Percentiles rank a stretch among this genome's conserved stretches.
These are phyloP conservation scores for Enteromius thamalakanensis DNA, from an alignment of 2,797 vertebrate genomes.

Conservation along the genomic window DNA sequence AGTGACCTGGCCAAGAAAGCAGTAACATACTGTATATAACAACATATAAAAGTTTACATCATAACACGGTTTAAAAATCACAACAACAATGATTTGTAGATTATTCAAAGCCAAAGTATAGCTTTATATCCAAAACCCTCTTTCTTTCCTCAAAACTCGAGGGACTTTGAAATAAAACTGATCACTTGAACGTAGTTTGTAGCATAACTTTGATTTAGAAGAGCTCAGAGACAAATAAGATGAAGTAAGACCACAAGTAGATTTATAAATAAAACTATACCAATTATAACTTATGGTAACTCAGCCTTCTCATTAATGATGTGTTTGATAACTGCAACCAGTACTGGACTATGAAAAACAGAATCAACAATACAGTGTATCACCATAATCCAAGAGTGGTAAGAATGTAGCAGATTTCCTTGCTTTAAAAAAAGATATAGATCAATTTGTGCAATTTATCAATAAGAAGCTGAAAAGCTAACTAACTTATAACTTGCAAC, in stretches of 20 bases:
- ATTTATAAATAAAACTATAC: background rate
- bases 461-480: background rate
- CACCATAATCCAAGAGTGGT: background rate
- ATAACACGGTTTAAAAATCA: too few relatives aligned
- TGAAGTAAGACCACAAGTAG: background rate
- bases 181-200: background rate
- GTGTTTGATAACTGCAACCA: background rate
- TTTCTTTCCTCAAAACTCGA: background rate
- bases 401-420: background rate
- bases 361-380: background rate
- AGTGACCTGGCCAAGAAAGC: too few relatives aligned
- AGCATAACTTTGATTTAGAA: background rate
- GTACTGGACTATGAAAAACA: background rate
- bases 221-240: background rate
- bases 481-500: background rate
- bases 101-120: background rate
- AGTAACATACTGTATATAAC: too few relatives aligned
- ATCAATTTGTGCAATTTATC: background rate
- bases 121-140: background rate
- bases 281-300: background rate
- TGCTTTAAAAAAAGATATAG: background rate
- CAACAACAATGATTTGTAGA: too few relatives aligned
- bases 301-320: background rate
- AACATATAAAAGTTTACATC: too few relatives aligned
- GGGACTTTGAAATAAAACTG: background rate